A percentile compares a stretch with the other conserved stretches of the same genome.
phyloP scores from a whole-genome alignment of 2,797 vertebrate genomes.

The Thamnophis elegans region DNA sequence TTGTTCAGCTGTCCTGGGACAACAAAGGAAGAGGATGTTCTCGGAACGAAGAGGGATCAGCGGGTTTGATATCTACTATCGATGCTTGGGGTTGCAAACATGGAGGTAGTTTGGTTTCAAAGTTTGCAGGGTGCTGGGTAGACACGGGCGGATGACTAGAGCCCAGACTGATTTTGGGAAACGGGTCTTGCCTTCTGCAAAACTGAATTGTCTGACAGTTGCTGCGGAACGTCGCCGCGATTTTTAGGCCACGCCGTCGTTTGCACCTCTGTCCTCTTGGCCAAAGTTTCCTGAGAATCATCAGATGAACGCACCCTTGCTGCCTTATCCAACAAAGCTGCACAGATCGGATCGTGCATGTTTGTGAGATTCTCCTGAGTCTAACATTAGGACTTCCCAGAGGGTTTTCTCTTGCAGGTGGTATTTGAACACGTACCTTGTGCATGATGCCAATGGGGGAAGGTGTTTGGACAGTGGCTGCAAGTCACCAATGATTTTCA shows the following conservation, averaged over 20 bases:
- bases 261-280: conserved; percentile 66
- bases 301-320: conserved; percentile 24
- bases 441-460: conserved; percentile 30
- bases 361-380: background rate
- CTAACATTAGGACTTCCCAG: conserved; percentile 52
- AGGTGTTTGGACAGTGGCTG: background rate
- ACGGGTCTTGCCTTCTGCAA: conserved; percentile 61
- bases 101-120: conserved; percentile 22
- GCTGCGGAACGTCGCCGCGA: conserved; percentile 39
- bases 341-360: background rate
- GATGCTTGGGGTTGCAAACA: background rate
- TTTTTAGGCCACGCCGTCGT: rapidly evolving
- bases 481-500: conserved; percentile 38
- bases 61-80: background rate
- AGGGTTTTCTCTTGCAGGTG: conserved; percentile 27
- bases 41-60: background rate
- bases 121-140: background rate
- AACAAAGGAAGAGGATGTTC: conserved; percentile 15
- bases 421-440: conserved; percentile 37
- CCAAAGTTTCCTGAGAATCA: conserved; percentile 49
- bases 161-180: conserved; percentile 75
- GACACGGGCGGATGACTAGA: conserved; percentile 62
- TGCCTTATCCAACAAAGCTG: conserved; percentile 7
- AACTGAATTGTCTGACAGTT: conserved; percentile 8
- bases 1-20: conserved; percentile 26